Conservation (phyloP, 2,797 vertebrate species). For the Passerculus sandwichensis region DNA sequence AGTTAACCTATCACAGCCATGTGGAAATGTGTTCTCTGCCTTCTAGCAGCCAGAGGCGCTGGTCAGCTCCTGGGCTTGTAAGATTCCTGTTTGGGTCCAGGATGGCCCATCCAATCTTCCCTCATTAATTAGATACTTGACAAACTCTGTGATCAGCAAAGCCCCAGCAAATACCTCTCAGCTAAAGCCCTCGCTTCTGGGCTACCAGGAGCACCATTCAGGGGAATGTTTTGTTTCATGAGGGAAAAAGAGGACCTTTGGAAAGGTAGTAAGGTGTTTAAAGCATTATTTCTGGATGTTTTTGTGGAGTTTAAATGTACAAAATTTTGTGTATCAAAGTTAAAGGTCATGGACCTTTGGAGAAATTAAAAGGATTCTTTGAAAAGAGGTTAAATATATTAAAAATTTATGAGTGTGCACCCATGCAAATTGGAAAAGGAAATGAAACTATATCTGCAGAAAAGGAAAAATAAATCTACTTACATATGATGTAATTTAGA, state of each 20-base stretch:
- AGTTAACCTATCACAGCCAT: rapidly evolving
- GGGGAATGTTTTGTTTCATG: neutral
- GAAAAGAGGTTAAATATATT: constrained; percentile 38
- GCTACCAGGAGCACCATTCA: neutral
- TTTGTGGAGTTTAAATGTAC: neutral
- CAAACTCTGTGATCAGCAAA: neutral
- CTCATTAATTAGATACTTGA: neutral
- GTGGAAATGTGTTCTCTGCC: neutral
- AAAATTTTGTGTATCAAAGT: constrained; percentile 10
- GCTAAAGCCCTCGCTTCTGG: neutral
- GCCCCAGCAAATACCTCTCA: neutral
- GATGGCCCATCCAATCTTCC: neutral
- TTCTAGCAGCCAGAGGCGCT: neutral
- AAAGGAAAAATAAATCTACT: constrained; percentile 59
- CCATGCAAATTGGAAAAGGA: constrained; percentile 59
- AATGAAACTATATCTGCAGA: constrained; percentile 54
- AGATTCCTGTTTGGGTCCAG: neutral
- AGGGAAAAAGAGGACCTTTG: neutral
- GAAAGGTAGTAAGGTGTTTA: constrained; percentile 1
- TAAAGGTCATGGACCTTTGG: constrained; percentile 38
- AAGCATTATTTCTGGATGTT: neutral
- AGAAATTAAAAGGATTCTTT: constrained; percentile 53
- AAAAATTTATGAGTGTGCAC: constrained; percentile 56
- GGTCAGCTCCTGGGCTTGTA: neutral
- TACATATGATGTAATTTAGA: constrained; percentile 55